Conservation (phyloP, 2,797 vertebrate species). For the Tangara arthus region DNA sequence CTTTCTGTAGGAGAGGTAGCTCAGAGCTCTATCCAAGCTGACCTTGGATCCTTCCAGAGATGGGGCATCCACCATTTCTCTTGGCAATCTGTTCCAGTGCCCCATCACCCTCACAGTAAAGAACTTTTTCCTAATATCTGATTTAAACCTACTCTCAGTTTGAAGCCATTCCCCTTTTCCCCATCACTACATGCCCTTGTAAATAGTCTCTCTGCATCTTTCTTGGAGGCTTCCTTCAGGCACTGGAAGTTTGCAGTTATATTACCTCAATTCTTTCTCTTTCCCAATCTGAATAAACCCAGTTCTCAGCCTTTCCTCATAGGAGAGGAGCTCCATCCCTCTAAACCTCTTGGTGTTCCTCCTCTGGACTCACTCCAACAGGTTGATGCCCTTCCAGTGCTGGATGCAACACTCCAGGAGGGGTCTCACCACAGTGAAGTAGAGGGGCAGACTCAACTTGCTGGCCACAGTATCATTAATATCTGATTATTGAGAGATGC, state of each 20-base stretch:
- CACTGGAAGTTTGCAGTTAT: neutral
- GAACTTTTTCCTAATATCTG: neutral
- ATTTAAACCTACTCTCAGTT: neutral
- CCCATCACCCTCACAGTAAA: neutral
- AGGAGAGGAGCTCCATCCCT: neutral
- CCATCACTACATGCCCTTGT: neutral
- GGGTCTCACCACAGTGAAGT: neutral
- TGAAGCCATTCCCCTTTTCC: neutral
- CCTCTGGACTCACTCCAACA: neutral
- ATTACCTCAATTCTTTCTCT: neutral
- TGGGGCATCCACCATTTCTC: neutral
- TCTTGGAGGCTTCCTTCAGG: neutral
- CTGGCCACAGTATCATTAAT: neutral
- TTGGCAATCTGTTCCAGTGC: neutral
- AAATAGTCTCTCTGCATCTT: neutral
- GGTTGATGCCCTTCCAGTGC: neutral
- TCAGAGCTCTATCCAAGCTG: neutral
- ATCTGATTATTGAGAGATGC: neutral
- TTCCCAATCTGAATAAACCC: neutral
- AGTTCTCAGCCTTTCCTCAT: neutral
- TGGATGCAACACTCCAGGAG: neutral
- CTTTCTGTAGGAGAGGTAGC: neutral
- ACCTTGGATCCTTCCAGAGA: neutral
- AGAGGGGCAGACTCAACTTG: neutral
- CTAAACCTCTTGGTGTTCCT: neutral